Evolutionary conservation across 2,797 vertebrate species (phyloP), one percentile per base, ranked within the genome.

Genomic region (Sibirionetta formosa): DNA sequence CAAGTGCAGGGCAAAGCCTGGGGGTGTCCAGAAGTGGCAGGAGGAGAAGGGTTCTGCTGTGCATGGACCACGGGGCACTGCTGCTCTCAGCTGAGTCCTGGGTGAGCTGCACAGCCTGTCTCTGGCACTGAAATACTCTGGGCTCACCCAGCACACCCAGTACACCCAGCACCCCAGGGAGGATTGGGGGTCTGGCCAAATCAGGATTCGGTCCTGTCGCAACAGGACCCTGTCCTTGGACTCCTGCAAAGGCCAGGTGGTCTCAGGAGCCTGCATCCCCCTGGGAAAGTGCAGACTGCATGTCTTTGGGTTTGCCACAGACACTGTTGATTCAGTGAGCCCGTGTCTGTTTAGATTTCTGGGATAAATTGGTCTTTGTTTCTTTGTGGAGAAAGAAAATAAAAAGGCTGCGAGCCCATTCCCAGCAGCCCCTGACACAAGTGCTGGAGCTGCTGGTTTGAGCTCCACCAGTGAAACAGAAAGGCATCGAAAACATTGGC

Each of bases 401-500:
- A 76, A 27, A 72, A 57, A 44, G 27, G 1, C 71, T 70, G 64
- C 11, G 87, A 78, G 77, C 24, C 78, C 13, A 63, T 88, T 94
- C 71, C 78, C 93, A 76, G 79, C 69, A 27, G 42, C 50, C 24
- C 31, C 40, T 79, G 66, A 40, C 69, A 82, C 86, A 79, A 87
- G 77, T 18, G 61, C 75, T 26, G 89, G 73, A 61, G 82, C 89
- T 93, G 84, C 90, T 46, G 44, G 50, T 95, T 96, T 23, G 83
- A 94, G 95, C 88, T 95, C 78, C 66, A 72, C 57, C 86, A 86
- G 94, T 93, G 82, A 97, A 97, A 97, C 46, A 97, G 94, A 97
- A 96, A 95, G 65, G 93, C 94, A 80, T n/a, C 85, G 56, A 79
- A 93, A 97, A 97, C 94, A 96, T 71, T 85, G 86, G 78, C 96